Percentiles rank a stretch among this genome's conserved stretches.
Evolutionary conservation across 2,888 invertebrate species (phyloP).

Genomic region (Callyntrura sp.): DNA sequence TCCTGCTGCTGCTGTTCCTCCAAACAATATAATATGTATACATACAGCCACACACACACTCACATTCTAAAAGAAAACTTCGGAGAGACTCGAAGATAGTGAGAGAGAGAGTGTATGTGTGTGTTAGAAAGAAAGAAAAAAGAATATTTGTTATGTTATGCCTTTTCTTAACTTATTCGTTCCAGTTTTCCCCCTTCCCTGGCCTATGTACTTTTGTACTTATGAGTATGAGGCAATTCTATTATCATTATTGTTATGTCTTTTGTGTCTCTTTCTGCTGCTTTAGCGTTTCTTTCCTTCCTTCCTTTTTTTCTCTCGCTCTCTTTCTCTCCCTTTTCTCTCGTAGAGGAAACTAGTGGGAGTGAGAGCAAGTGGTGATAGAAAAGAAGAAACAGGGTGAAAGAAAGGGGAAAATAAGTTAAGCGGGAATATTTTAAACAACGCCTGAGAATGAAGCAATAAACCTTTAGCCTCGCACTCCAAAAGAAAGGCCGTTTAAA

Average conservation of each 20-base stretch:
- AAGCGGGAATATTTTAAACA: conserved; percentile 57
- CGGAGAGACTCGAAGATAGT: conserved; percentile 4
- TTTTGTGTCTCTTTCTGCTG: conserved; percentile 57
- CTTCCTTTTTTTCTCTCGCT: background rate
- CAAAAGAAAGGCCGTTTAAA: conserved; percentile 64
- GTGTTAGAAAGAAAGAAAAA: background rate
- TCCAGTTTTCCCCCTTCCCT: conserved; percentile 57
- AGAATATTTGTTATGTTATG: conserved; percentile 66
- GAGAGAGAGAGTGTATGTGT: conserved; percentile 1
- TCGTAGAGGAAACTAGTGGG: background rate
- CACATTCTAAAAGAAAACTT: conserved; percentile 38
- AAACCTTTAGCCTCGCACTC: conserved; percentile 74
- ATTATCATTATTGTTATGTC: conserved; percentile 77
- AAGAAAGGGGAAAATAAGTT: conserved; percentile 1
- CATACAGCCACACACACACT: background rate
- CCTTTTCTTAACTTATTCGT: conserved; percentile 60
- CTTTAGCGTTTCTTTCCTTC: conserved; percentile 14
- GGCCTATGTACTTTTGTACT: conserved; percentile 65
- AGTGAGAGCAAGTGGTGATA: conserved; percentile 15
- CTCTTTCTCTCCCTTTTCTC: background rate
- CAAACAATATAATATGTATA: conserved; percentile 25
- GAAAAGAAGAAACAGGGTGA: background rate
- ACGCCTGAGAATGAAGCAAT: conserved; percentile 73
- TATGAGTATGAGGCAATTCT: conserved; percentile 67
- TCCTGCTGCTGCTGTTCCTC: background rate